Evolutionary conservation across 1,140 invertebrate species (phyloP).

Genomic region (Polyergus mexicanus): DNA sequence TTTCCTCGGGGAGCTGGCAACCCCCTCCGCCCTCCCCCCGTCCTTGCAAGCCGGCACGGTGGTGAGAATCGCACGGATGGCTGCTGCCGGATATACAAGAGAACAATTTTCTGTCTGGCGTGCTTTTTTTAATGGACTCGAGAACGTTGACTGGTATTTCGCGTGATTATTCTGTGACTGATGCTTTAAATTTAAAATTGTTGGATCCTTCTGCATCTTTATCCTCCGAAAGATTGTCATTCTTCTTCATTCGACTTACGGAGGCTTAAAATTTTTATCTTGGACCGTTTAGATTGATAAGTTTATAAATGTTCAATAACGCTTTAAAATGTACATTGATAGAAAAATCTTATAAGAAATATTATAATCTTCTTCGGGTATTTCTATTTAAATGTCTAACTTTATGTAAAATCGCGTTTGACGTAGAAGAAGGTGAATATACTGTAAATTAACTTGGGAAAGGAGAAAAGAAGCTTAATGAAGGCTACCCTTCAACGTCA

Average conservation of each 20-base stretch:
- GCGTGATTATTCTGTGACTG: conserved; percentile 23
- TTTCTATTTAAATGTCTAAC: background rate
- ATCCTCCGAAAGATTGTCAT: conserved; percentile 4
- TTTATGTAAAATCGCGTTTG: background rate
- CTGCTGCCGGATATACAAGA: conserved; percentile 49
- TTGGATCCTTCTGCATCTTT: background rate
- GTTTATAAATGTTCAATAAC: background rate
- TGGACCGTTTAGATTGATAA: background rate
- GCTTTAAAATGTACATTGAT: conserved; percentile 6
- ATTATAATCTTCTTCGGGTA: background rate
- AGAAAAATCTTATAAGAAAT: background rate
- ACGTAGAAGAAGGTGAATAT: background rate
- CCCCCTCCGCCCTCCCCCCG: conserved; percentile 6
- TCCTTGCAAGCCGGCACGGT: conserved; percentile 15
- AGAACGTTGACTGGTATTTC: background rate
- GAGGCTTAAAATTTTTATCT: background rate
- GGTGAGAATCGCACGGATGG: conserved; percentile 81
- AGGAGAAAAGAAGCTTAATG: background rate
- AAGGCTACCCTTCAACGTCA: background rate
- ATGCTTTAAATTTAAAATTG: background rate
- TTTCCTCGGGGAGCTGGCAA: conserved; percentile 47
- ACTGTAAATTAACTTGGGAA: background rate
- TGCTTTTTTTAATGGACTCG: conserved; percentile 23
- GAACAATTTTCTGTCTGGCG: conserved; percentile 46
- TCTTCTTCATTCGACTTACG: conserved; percentile 8